Evolutionary conservation across 1,140 invertebrate genomes (phyloP).

Genomic region (Drosophila azteca): DNA sequence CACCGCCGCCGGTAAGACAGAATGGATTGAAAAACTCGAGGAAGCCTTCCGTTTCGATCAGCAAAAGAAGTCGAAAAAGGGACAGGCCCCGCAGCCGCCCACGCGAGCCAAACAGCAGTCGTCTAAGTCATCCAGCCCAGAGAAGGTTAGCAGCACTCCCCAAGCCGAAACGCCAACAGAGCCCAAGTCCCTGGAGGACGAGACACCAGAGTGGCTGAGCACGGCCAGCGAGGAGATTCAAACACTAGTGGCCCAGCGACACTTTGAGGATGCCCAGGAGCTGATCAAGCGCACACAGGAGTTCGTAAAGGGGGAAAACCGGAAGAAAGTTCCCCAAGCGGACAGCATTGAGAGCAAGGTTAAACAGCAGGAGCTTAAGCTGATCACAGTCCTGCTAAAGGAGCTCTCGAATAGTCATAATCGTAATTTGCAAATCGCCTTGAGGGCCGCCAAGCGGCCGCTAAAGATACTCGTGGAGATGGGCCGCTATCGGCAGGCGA

Average conservation of each 20-base stretch:
- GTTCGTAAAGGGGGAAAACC: slow-evolving; percentile 83
- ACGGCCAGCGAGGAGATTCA: slow-evolving; percentile 98
- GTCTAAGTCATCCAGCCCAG: slow-evolving; percentile 58
- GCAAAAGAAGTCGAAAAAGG: slow-evolving; percentile 84
- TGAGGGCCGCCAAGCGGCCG: slow-evolving; percentile 92
- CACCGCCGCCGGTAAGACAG: slow-evolving; percentile 93
- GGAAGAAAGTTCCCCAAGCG: slow-evolving; percentile 47
- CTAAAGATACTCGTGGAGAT: slow-evolving; percentile 91
- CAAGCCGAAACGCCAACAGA: slow-evolving; percentile 60
- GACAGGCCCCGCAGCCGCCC: slow-evolving; percentile 85
- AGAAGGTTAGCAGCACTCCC: slow-evolving; percentile 78
- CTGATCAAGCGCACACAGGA: slow-evolving; percentile 91
- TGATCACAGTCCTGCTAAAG: slow-evolving; percentile 93
- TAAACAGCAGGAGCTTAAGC: slow-evolving; percentile 89
- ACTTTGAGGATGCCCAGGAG: slow-evolving; percentile 97
- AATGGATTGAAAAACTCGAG: slow-evolving; percentile 97
- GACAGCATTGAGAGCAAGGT: slow-evolving; percentile 85
- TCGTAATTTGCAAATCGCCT: slow-evolving; percentile 96
- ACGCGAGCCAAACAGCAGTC: slow-evolving; percentile 85
- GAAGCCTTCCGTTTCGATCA: slow-evolving; percentile 94
- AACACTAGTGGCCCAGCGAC: slow-evolving; percentile 97
- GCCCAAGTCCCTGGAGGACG: slow-evolving; percentile 85
- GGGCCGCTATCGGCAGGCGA: slow-evolving; percentile 70
- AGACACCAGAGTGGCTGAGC: slow-evolving; percentile 93
- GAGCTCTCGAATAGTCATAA: slow-evolving; percentile 94